Conservation (phyloP, 2,113 vertebrate genomes). For the Tor tambroides region DNA sequence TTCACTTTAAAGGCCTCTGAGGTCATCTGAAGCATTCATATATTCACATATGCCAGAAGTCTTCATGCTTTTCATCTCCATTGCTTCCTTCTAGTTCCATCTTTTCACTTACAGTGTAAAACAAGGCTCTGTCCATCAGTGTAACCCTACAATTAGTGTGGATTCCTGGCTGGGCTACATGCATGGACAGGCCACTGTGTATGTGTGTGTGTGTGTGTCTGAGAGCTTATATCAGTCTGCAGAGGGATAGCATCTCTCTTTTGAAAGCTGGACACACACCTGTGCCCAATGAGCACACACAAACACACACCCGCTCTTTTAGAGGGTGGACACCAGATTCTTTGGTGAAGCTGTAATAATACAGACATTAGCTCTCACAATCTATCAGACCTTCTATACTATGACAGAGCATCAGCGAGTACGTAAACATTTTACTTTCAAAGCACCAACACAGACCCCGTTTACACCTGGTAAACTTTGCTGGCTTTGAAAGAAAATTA, state of each 20-base stretch:
- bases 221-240: constrained; percentile 20
- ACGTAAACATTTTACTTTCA: background rate
- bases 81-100: constrained; percentile 28
- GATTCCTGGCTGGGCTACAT: constrained; percentile 74
- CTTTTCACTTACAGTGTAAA: constrained; percentile 30
- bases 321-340: constrained; percentile 22
- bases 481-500: background rate
- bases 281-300: background rate
- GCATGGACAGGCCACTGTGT: constrained; percentile 71
- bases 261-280: constrained; percentile 1
- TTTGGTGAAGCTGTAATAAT: constrained; percentile 26
- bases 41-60: background rate
- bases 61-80: constrained; percentile 2
- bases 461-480: constrained; percentile 2
- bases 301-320: background rate
- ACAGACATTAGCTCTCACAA: constrained; percentile 19
- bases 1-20: background rate
- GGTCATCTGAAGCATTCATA: background rate
- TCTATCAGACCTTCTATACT: background rate
- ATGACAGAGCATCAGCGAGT: background rate
- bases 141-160: constrained; percentile 78
- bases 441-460: background rate
- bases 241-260: constrained; percentile 19
- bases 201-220: constrained; percentile 59
- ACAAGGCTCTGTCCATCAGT: constrained; percentile 68